phyloP scores from a whole-genome alignment of 2,797 vertebrate species.

The Acipenser transmontanus region DNA sequence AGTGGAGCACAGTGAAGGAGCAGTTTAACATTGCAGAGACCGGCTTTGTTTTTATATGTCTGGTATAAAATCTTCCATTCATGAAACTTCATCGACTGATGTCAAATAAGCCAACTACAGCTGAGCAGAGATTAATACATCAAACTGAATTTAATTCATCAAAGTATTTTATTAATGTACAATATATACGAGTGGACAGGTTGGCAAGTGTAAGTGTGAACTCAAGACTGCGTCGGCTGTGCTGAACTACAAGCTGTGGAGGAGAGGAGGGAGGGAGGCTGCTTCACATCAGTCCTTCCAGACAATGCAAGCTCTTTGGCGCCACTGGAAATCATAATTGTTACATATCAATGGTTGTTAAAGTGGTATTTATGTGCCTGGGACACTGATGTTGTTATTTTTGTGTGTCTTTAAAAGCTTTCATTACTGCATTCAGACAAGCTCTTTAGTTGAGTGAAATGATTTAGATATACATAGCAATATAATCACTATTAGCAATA shows the following conservation, averaged over 20 bases:
- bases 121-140: neutral
- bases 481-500: neutral
- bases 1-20: slow-evolving; percentile 4
- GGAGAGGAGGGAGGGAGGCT: neutral
- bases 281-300: slow-evolving; percentile 2
- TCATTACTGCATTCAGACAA: neutral
- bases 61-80: neutral
- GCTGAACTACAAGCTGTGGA: neutral
- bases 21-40: neutral
- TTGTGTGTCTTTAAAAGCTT: neutral
- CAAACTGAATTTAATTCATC: neutral
- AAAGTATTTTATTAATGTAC: neutral
- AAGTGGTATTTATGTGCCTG: neutral
- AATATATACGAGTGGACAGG: slow-evolving; percentile 8
- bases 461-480: neutral
- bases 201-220: slow-evolving; percentile 13
- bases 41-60: neutral
- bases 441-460: neutral
- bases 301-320: neutral
- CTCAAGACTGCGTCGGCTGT: slow-evolving; percentile 15
- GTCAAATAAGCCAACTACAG: neutral
- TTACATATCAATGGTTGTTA: neutral
- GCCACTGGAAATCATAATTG: neutral
- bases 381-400: no score
- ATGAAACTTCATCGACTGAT: neutral